Conservation (phyloP, 2,797 vertebrate genomes). For the Eulemur rubriventer region DNA sequence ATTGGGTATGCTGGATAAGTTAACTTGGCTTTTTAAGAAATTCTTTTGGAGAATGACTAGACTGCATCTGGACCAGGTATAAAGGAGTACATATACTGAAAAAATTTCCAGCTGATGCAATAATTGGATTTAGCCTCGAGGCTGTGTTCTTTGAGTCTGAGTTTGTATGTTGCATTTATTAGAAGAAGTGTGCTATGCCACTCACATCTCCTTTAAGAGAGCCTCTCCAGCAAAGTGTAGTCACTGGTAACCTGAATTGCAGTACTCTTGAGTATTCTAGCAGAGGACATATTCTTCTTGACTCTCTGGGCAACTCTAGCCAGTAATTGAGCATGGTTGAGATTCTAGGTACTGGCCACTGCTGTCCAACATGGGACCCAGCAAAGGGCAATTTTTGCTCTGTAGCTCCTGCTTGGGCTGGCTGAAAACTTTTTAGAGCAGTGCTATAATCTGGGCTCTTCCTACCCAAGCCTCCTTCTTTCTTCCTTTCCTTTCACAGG, state of each 20-base stretch:
- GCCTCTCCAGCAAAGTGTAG: not conserved
- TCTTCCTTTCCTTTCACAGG: not conserved
- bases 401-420: not conserved
- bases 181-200: not conserved
- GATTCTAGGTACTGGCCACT: not conserved
- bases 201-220: not conserved
- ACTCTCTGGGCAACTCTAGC: not conserved
- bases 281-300: not conserved
- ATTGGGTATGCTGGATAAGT: not conserved
- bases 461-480: not conserved
- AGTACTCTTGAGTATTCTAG: not conserved
- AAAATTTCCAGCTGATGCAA: not conserved
- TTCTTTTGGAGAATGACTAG: not conserved
- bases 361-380: not conserved
- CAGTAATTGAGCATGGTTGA: not conserved
- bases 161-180: not conserved
- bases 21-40: not conserved
- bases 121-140: not conserved
- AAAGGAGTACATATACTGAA: not conserved
- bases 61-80: not conserved
- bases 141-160: not conserved
- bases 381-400: not conserved
- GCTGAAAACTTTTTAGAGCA: not conserved
- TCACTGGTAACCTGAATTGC: not conserved
- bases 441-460: not conserved